A percentile compares a stretch with the other conserved stretches of the same genome.
phyloP scores from a whole-genome alignment of 2,888 invertebrate genomes.

The Brenthis daphne region DNA sequence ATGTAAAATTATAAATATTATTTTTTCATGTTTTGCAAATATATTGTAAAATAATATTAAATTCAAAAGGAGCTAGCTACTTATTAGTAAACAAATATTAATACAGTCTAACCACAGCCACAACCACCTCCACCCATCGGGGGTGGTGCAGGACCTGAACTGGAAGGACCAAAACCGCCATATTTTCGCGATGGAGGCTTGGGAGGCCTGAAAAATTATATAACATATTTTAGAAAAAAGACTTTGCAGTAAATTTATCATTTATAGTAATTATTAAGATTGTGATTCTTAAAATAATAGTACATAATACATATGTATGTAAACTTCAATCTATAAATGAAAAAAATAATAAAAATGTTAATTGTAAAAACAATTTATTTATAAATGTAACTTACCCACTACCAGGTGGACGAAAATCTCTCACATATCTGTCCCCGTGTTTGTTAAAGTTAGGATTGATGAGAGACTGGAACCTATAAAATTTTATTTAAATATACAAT shows the following conservation, averaged over 20 bases:
- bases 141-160: constrained; percentile 68
- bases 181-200: constrained; percentile 70
- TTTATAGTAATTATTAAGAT: not conserved
- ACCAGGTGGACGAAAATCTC: constrained; percentile 71
- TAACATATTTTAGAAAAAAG: not conserved
- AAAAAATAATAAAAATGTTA: not conserved
- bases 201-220: constrained; percentile 61
- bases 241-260: too few species aligned
- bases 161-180: constrained; percentile 73
- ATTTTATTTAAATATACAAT: constrained; percentile 12
- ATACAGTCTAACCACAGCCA: constrained; percentile 42
- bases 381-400: constrained; percentile 60
- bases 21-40: too few species aligned
- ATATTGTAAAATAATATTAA: not conserved
- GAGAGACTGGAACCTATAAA: constrained; percentile 64
- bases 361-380: not conserved
- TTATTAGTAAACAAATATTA: not conserved
- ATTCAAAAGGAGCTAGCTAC: not conserved
- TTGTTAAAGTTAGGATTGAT: constrained; percentile 68
- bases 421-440: constrained; percentile 69
- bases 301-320: too few species aligned
- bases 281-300: not conserved
- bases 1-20: too few species aligned
- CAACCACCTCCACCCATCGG: constrained; percentile 75
- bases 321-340: too few species aligned